Percentiles rank a stretch among this genome's conserved stretches.
Evolutionary conservation across 2,113 vertebrate genomes (phyloP).

Genomic region (Cervus canadensis): DNA sequence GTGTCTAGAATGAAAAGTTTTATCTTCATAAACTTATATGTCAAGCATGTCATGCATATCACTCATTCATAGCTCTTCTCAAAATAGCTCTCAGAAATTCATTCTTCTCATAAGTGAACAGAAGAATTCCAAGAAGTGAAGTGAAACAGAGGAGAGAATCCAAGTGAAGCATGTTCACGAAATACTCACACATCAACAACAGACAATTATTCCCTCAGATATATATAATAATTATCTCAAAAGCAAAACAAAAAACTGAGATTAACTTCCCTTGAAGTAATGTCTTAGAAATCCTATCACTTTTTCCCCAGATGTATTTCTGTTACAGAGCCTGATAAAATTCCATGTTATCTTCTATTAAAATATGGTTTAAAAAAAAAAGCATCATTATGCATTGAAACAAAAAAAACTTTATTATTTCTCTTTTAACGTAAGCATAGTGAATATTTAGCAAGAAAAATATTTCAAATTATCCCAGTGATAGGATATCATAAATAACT

Average conservation of each 20-base stretch:
- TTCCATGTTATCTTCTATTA: not conserved
- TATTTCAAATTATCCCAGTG: not conserved
- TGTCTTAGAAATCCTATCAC: not conserved
- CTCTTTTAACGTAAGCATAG: not conserved
- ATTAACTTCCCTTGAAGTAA: not conserved
- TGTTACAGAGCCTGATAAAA: not conserved
- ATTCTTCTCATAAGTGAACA: conserved; percentile 10
- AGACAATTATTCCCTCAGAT: not conserved
- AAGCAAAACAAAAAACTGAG: not conserved
- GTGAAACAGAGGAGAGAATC: not conserved
- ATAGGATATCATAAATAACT: not conserved
- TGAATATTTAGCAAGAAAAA: not conserved
- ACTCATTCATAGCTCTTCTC: not conserved
- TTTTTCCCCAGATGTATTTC: not conserved
- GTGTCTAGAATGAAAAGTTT: not conserved
- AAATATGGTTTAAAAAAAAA: not conserved
- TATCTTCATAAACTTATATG: not conserved
- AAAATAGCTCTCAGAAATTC: conserved; percentile 1
- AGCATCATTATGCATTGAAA: not conserved
- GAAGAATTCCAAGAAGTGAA: conserved; percentile 34
- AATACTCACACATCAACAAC: not conserved
- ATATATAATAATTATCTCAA: not conserved
- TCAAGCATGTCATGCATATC: not conserved
- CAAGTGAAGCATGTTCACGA: not conserved
- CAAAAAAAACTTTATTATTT: not conserved